phyloP scores from a whole-genome alignment of 1,140 invertebrate genomes.

The Metaphire vulgaris region DNA sequence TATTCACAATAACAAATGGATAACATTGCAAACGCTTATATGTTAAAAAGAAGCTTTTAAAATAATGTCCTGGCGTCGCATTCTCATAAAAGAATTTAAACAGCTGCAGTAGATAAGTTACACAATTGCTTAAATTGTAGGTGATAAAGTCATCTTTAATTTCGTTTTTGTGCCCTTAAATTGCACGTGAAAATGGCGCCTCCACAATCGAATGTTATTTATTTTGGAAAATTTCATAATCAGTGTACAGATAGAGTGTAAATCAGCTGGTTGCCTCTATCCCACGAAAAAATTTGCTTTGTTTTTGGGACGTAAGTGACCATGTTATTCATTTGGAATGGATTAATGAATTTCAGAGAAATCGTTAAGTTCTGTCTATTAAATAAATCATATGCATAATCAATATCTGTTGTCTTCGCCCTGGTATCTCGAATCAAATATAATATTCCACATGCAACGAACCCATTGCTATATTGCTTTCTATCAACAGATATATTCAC shows the following conservation, averaged over 20 bases:
- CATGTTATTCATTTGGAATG: slow-evolving; percentile 82
- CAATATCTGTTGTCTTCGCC: slow-evolving; percentile 39
- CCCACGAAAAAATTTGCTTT: slow-evolving; percentile 86
- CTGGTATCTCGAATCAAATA: slow-evolving; percentile 43
- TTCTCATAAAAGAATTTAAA: too few relatives aligned
- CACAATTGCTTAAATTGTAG: too few relatives aligned
- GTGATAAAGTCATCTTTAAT: too few relatives aligned
- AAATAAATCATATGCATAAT: slow-evolving; percentile 48
- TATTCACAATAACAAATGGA: too few relatives aligned
- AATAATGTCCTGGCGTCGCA: too few relatives aligned
- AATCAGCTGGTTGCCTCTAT: slow-evolving; percentile 79
- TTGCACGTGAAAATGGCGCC: too few relatives aligned
- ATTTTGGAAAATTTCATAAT: too few relatives aligned
- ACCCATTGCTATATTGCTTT: slow-evolving; percentile 45
- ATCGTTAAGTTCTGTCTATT: slow-evolving; percentile 56
- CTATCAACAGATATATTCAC: neutral
- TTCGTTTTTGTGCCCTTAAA: too few relatives aligned
- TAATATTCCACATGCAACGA: slow-evolving; percentile 49
- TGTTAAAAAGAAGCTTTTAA: too few relatives aligned
- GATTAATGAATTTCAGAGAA: slow-evolving; percentile 74
- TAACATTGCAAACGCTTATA: too few relatives aligned
- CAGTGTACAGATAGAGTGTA: slow-evolving; percentile 23
- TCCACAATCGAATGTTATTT: too few relatives aligned
- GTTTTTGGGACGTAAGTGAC: slow-evolving; percentile 79
- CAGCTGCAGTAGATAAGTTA: too few relatives aligned